phyloP scores from a whole-genome alignment of 2,797 vertebrate species.

The Poecilia velifera region DNA sequence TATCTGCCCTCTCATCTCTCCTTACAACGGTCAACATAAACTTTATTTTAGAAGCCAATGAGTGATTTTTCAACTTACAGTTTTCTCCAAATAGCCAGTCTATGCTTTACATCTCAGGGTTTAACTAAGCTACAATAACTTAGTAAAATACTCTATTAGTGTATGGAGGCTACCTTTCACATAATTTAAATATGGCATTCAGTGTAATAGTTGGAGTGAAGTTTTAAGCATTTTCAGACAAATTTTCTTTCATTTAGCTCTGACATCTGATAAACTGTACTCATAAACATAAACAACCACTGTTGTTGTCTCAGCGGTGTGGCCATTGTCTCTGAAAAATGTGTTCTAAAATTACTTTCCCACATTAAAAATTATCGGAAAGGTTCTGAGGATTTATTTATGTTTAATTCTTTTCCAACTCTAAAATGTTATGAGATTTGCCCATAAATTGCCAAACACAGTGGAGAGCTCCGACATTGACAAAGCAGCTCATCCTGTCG shows the following conservation, averaged over 20 bases:
- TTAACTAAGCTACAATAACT: background rate
- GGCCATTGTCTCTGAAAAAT: background rate
- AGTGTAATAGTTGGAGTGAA: background rate
- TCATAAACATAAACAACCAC: background rate
- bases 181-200: background rate
- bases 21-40: background rate
- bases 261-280: background rate
- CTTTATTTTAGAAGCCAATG: background rate
- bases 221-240: background rate
- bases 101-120: background rate
- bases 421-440: background rate
- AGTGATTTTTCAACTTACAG: background rate
- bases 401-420: background rate
- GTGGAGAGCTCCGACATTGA: slow-evolving; percentile 39
- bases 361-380: background rate
- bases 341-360: background rate
- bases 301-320: background rate
- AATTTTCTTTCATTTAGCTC: background rate
- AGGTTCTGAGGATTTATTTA: background rate
- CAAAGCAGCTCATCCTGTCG: slow-evolving; percentile 31
- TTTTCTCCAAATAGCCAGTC: background rate
- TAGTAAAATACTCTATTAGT: background rate
- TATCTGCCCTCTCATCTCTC: background rate
- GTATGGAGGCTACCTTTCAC: background rate
- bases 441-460: slow-evolving; percentile 20